Percentiles rank a stretch among this genome's conserved stretches.
phyloP scores from a whole-genome alignment of 2,113 vertebrate genomes.

The Poicephalus gulielmi region DNA sequence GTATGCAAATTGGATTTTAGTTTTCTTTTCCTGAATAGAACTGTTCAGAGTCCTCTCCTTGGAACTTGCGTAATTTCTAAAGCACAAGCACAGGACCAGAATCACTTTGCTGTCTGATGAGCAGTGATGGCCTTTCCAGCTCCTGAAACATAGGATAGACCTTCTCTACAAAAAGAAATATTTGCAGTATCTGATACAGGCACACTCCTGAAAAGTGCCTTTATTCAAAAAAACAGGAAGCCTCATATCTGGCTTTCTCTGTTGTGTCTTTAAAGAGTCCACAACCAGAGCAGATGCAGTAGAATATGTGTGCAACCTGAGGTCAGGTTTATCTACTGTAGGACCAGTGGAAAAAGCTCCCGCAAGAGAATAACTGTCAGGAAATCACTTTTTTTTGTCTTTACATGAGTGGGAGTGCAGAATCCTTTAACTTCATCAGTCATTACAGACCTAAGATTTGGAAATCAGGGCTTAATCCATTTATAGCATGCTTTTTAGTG shows the following conservation, averaged over 20 bases:
- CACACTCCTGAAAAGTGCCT: not conserved
- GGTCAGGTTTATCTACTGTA: not conserved
- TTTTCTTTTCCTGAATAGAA: not conserved
- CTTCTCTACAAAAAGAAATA: not conserved
- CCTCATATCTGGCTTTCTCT: not conserved
- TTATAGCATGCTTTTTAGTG: fast-evolving
- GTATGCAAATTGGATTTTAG: not conserved
- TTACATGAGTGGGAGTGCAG: not conserved
- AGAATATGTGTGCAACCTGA: not conserved
- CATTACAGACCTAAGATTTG: not conserved
- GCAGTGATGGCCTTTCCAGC: not conserved
- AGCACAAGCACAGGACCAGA: not conserved
- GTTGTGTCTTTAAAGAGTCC: not conserved
- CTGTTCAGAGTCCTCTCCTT: not conserved
- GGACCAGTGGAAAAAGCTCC: not conserved
- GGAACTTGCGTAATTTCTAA: not conserved
- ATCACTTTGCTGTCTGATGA: not conserved
- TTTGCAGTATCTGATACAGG: not conserved
- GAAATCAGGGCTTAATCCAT: fast-evolving
- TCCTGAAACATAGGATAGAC: not conserved
- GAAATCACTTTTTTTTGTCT: not conserved
- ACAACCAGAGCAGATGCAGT: not conserved
- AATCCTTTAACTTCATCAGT: not conserved
- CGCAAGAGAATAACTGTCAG: not conserved
- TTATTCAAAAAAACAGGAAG: not conserved